Base-by-base conservation (phyloP, 1,140 invertebrate genomes). In the Camponotus vicinus region DNA sequence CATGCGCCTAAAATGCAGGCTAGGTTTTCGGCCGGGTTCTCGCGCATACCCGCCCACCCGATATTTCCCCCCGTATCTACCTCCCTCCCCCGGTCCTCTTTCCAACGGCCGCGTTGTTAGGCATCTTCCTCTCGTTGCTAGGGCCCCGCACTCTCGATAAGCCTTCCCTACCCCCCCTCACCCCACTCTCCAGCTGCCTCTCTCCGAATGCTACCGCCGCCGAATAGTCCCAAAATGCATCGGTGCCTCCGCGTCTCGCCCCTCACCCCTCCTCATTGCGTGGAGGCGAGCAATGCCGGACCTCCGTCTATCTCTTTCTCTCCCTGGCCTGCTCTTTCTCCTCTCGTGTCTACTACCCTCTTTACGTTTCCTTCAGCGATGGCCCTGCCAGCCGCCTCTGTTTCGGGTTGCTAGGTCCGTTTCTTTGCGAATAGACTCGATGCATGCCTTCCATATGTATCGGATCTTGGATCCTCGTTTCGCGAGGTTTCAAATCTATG, bases 141-240 rank as follows among this genome's bases (percentile, higher is more conserved):
- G 93, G 94, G 93, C 93, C 93, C 92, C 86, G 82, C 79, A 61
- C 83, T 88, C 66, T 88, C 66, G 84, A 76, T 85, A 66, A 86
- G 61, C 86, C 78, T 88, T 57, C 90, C 78, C 75, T 77, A 86
- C 70, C 73, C 37, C 37, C 63, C 78, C 37, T 40, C 76, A 34
- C 34, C 15, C 63, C 64, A 13, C 59, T 32, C 40, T 3, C 42
- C 42, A 45, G 42, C 42, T 45, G 42, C 45, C 49, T 69, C 84
- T 59, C 49, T 15, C 49, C 86, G 84, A 79, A 55, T 75, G 73
- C 77, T 73, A 64, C 61, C 82, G 84, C 87, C 88, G 84, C 86
- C 88, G 90, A 93, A 92, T 94, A 95, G 94, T 95, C 93, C 94
- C 92, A 94, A 95, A 95, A 95, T 93, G 92, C 92, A 92, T 92